Percentiles rank a stretch among this genome's conserved stretches.
phyloP scores from a whole-genome alignment of 2,113 vertebrate genomes.

The Gadus chalcogrammus region DNA sequence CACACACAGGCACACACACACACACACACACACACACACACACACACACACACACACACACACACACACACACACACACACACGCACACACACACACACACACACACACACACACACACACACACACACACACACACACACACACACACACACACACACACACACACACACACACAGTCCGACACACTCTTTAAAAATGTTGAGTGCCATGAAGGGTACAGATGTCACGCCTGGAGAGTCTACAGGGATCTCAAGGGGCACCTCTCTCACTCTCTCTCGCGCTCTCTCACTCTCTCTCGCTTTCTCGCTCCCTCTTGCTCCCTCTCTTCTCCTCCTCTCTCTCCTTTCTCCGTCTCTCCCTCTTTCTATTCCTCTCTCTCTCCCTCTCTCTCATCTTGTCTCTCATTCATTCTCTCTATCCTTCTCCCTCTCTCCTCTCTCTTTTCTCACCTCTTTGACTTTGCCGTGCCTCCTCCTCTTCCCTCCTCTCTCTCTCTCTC shows the following conservation, averaged over 20 bases:
- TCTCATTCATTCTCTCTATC: no score
- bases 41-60: conserved; percentile 23
- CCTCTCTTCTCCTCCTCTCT: not conserved
- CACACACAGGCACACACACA: conserved; percentile 15
- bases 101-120: conserved; percentile 22
- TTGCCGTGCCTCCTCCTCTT: conserved; percentile 12
- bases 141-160: conserved; percentile 16
- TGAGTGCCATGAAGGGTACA: conserved; percentile 75
- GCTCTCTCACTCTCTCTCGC: not conserved
- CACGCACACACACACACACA: conserved; percentile 18
- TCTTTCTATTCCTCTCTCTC: no score
- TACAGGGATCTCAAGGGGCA: conserved; percentile 53
- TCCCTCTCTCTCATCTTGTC: no score
- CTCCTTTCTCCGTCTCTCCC: conserved; percentile 6
- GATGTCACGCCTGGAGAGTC: conserved; percentile 55
- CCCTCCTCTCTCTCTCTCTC: not conserved
- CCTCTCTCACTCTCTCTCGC: conserved; percentile 20
- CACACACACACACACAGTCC: conserved; percentile 25
- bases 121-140: conserved; percentile 10
- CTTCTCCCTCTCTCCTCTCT: no score
- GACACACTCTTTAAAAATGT: conserved; percentile 61
- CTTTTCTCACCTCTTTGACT: not conserved
- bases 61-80: conserved; percentile 6
- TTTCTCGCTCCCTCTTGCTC: not conserved
- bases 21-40: conserved; percentile 11